A percentile compares a stretch with the other conserved stretches of the same genome.
phyloP scores from a whole-genome alignment of 2,888 invertebrate genomes.

The Mycalesis mineus region DNA sequence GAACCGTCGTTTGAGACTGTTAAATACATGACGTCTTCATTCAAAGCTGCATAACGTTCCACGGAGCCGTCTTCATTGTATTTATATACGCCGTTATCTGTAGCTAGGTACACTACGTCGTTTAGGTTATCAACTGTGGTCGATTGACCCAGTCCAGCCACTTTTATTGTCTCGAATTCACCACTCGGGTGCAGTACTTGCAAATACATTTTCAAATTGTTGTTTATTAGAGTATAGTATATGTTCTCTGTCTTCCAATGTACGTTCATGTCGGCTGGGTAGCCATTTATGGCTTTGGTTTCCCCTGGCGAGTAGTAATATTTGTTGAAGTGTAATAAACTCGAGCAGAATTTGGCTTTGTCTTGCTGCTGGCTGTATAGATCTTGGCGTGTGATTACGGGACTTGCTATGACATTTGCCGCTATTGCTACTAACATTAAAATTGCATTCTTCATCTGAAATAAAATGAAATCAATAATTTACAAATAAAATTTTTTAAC shows the following conservation, averaged over 20 bases:
- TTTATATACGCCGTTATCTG: conserved; percentile 71
- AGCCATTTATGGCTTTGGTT: conserved; percentile 49
- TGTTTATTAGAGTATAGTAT: conserved; percentile 62
- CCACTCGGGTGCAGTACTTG: conserved; percentile 54
- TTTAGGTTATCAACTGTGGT: conserved; percentile 69
- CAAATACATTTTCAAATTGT: conserved; percentile 65
- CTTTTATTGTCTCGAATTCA: conserved; percentile 56
- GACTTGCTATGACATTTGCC: conserved; percentile 36
- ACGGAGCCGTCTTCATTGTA: conserved; percentile 57
- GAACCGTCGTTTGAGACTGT: conserved; percentile 55
- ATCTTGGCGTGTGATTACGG: conserved; percentile 52
- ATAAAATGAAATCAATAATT: not conserved
- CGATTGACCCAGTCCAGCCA: conserved; percentile 63
- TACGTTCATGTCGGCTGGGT: conserved; percentile 65
- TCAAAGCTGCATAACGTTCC: conserved; percentile 55
- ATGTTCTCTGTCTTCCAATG: conserved; percentile 65
- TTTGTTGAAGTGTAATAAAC: conserved; percentile 52
- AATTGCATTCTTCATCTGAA: conserved; percentile 49
- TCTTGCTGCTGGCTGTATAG: conserved; percentile 35
- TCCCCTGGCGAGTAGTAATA: conserved; percentile 51
- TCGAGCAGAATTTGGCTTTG: conserved; percentile 45
- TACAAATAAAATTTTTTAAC: no score
- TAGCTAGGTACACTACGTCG: conserved; percentile 65
- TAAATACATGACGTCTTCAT: conserved; percentile 70
- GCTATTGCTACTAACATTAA: conserved; percentile 39